Conservation (phyloP, 2,888 invertebrate genomes). For the Tryphoninae sp. region DNA sequence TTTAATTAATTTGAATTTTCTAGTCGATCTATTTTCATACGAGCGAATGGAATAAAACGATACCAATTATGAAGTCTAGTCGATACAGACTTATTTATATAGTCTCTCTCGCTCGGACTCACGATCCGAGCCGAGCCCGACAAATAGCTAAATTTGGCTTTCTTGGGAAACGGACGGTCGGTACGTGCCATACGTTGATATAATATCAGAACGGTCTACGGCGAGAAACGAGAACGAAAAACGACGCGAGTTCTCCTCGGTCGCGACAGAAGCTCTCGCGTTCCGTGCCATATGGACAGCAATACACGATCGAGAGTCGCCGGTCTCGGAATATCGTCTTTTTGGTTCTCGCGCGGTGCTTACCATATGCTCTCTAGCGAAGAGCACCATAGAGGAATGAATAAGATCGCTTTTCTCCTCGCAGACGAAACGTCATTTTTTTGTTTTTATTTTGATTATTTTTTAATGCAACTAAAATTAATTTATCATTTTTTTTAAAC, state of each 20-base stretch:
- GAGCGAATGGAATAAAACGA: constrained; percentile 14
- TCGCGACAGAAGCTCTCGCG: constrained; percentile 54
- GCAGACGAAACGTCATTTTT: constrained; percentile 25
- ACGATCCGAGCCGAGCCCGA: constrained; percentile 8
- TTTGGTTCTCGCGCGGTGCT: constrained; percentile 52
- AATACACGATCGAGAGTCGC: constrained; percentile 72
- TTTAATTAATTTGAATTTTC: neutral
- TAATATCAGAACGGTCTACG: constrained; percentile 54
- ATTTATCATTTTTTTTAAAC: neutral
- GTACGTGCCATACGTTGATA: constrained; percentile 63
- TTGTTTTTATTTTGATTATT: neutral
- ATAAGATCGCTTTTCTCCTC: constrained; percentile 43
- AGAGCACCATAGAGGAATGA: constrained; percentile 42
- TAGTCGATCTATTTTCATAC: constrained; percentile 18
- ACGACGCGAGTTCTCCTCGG: constrained; percentile 28
- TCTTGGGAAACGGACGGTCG: constrained; percentile 56
- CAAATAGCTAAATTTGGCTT: constrained; percentile 55
- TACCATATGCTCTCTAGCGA: constrained; percentile 64
- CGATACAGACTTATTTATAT: constrained; percentile 28
- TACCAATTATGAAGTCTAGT: constrained; percentile 2
- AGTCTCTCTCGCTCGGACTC: constrained; percentile 13
- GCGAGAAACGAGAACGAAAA: constrained; percentile 43
- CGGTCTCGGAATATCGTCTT: constrained; percentile 64
- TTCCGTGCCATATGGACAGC: constrained; percentile 76
- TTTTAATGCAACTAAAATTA: neutral